phyloP scores from a whole-genome alignment of 2,888 invertebrate genomes.

The Amphipoea lucens region DNA sequence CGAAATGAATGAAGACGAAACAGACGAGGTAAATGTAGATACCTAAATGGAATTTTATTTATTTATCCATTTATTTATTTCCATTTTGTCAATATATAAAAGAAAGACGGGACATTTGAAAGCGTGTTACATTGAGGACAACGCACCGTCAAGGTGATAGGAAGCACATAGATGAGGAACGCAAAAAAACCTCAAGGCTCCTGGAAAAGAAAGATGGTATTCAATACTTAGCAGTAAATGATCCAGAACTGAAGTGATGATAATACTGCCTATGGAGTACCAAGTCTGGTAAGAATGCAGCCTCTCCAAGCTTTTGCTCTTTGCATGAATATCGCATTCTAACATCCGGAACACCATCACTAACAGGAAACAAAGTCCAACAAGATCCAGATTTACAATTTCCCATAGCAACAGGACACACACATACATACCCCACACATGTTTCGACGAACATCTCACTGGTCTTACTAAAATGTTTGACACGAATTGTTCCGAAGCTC shows the following conservation, averaged over 20 bases:
- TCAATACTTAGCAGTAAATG: not conserved
- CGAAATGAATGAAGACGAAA: not conserved
- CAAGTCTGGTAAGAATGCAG: too few species aligned
- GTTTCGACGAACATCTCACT: constrained; percentile 2
- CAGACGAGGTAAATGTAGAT: too few species aligned
- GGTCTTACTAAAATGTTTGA: constrained; percentile 20
- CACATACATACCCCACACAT: not conserved
- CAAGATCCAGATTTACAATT: constrained; percentile 13
- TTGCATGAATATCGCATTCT: not conserved
- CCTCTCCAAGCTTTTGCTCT: not conserved
- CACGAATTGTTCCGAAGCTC: constrained; percentile 37
- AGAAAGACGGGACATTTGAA: not conserved
- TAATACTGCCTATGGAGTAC: too few species aligned
- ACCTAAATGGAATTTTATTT: too few species aligned
- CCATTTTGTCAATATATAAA: too few species aligned
- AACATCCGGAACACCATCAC: not conserved
- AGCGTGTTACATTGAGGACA: not conserved
- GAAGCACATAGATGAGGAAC: not conserved
- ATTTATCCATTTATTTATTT: too few species aligned
- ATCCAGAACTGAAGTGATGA: not conserved
- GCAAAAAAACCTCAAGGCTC: not conserved
- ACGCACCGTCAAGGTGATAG: too few species aligned
- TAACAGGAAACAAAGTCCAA: not conserved
- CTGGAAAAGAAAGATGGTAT: not conserved
- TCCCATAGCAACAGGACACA: not conserved